These are phyloP conservation scores for Falco cherrug DNA, from an alignment of 2,797 vertebrate species.

Conservation along the genomic window DNA sequence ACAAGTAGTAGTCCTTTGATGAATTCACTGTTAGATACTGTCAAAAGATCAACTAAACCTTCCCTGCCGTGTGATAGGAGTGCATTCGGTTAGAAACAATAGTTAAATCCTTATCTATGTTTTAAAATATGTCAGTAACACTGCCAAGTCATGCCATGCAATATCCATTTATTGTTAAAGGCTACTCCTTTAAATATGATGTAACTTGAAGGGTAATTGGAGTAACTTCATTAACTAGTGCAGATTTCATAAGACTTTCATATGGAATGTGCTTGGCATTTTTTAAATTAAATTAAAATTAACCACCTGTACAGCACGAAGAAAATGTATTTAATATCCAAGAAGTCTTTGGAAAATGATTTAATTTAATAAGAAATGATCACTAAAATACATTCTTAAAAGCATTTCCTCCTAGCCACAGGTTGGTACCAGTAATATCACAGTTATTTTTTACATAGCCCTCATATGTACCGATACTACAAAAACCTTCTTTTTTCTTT, in stretches of 20 bases:
- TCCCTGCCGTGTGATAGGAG: not conserved
- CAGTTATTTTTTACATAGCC: not conserved
- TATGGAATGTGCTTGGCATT: not conserved
- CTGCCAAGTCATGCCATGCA: not conserved
- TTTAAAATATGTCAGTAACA: not conserved
- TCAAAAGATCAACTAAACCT: not conserved
- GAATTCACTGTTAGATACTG: not conserved
- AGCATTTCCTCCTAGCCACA: not conserved
- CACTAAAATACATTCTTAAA: not conserved
- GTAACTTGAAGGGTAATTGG: not conserved
- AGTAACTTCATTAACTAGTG: not conserved
- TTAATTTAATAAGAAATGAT: not conserved
- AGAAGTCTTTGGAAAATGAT: not conserved
- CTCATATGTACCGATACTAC: not conserved
- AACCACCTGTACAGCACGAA: not conserved
- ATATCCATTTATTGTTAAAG: not conserved
- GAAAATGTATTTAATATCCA: not conserved
- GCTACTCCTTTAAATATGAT: not conserved
- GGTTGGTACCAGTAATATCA: not conserved
- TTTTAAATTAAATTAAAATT: not conserved
- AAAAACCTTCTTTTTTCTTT: not conserved
- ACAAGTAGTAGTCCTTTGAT: not conserved
- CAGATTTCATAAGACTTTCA: not conserved
- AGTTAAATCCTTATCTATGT: not conserved
- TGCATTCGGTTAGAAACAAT: not conserved